Evolutionary conservation across 2,888 invertebrate species (phyloP).

Genomic region (Chorisops tibialis): DNA sequence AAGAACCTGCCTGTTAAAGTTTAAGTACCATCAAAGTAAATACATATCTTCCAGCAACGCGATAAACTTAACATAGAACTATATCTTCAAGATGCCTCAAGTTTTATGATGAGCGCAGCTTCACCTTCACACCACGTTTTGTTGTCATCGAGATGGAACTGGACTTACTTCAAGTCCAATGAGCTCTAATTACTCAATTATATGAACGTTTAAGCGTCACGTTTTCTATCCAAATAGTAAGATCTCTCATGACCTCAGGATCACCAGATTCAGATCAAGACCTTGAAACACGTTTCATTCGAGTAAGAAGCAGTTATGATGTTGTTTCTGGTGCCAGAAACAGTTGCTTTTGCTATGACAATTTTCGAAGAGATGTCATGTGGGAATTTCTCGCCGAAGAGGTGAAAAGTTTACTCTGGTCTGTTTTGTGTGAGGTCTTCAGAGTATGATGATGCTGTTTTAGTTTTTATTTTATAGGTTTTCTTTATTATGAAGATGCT

Average conservation of each 20-base stretch:
- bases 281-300: background rate
- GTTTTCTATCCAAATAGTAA: background rate
- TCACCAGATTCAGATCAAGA: slow-evolving; percentile 11
- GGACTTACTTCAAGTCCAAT: background rate
- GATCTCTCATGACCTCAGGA: slow-evolving; percentile 9
- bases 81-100: too few relatives aligned
- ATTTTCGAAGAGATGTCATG: slow-evolving; percentile 1
- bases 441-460: too few relatives aligned
- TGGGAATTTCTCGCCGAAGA: background rate
- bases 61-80: too few relatives aligned
- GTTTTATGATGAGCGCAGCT: background rate
- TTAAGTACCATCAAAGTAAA: too few relatives aligned
- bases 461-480: too few relatives aligned
- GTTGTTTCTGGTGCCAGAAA: slow-evolving; percentile 5
- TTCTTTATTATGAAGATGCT: too few relatives aligned
- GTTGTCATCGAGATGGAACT: slow-evolving; percentile 1
- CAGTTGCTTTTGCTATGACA: background rate
- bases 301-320: slow-evolving; percentile 3
- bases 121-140: background rate
- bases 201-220: background rate
- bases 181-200: slow-evolving; percentile 15
- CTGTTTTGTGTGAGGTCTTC: background rate
- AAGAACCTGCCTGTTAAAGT: too few relatives aligned
- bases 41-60: too few relatives aligned
- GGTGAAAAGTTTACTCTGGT: background rate